Evolutionary conservation across 2,888 invertebrate species (phyloP).

Genomic region (Thyatira batis): DNA sequence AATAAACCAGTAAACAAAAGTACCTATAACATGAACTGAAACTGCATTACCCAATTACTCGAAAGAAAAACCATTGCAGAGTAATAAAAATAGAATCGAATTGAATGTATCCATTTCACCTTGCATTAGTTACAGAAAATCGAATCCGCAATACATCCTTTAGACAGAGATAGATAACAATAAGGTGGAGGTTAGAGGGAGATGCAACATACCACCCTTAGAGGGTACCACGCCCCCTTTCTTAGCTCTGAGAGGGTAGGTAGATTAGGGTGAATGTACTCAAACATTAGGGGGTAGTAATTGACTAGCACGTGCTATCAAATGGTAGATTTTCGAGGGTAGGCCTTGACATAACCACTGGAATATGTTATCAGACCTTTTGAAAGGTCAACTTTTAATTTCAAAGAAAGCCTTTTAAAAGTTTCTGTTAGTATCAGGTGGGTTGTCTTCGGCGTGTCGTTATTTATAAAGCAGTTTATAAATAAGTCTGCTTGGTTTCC

Average conservation of each 20-base stretch:
- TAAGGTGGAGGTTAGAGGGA: slow-evolving; percentile 36
- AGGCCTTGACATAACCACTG: slow-evolving; percentile 32
- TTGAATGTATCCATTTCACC: slow-evolving; percentile 14
- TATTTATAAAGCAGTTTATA: no score
- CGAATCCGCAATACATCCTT: slow-evolving; percentile 27
- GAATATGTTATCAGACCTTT: neutral
- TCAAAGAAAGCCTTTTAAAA: no score
- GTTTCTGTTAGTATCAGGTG: no score
- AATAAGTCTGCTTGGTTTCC: no score
- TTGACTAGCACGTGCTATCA: slow-evolving; percentile 53
- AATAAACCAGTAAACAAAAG: neutral
- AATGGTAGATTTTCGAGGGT: slow-evolving; percentile 25
- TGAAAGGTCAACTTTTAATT: neutral
- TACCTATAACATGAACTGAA: neutral
- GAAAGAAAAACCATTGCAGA: neutral
- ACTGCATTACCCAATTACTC: neutral
- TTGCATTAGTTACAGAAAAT: slow-evolving; percentile 26
- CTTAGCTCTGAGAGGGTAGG: slow-evolving; percentile 54
- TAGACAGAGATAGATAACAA: slow-evolving; percentile 22
- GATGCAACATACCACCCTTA: slow-evolving; percentile 52
- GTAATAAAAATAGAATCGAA: neutral
- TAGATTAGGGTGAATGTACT: slow-evolving; percentile 52
- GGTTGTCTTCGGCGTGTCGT: no score
- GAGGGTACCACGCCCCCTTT: slow-evolving; percentile 60
- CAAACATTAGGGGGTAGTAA: slow-evolving; percentile 39